These are phyloP conservation scores for Darevskia nairensis DNA, from an alignment of 2,797 vertebrate species.

Conservation along the genomic window DNA sequence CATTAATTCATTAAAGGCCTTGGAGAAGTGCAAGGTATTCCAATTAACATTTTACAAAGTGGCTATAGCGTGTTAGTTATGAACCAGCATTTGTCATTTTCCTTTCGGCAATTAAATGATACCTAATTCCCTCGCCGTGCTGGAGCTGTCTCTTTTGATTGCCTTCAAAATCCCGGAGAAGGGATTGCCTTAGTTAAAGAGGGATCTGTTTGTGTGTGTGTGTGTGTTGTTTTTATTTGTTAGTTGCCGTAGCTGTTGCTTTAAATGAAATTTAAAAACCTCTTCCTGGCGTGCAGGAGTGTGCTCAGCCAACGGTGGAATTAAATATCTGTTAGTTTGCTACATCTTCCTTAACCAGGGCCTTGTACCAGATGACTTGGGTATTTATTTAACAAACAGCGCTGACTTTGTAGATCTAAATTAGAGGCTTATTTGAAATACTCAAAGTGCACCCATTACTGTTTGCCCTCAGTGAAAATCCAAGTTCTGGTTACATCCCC, in stretches of 20 bases:
- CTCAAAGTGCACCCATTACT: constrained; percentile 66
- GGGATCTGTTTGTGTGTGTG: neutral
- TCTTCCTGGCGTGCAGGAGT: constrained; percentile 26
- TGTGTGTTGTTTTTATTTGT: neutral
- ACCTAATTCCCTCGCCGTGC: constrained; percentile 64
- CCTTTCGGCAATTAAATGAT: constrained; percentile 73
- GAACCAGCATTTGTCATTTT: constrained; percentile 76
- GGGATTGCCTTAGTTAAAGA: constrained; percentile 34
- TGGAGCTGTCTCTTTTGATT: constrained; percentile 69
- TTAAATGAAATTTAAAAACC: constrained; percentile 39
- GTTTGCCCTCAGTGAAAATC: constrained; percentile 76
- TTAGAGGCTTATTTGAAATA: constrained; percentile 70
- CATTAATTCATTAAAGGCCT: constrained; percentile 76
- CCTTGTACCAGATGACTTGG: constrained; percentile 66
- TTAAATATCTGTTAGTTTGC: constrained; percentile 62
- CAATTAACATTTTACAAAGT: constrained; percentile 76
- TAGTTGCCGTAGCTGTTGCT: neutral
- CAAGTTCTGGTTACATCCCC: constrained; percentile 71
- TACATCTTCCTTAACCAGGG: constrained; percentile 64
- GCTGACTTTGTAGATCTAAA: constrained; percentile 68
- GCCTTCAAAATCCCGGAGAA: constrained; percentile 60
- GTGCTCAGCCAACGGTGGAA: constrained; percentile 54
- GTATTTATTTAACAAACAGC: constrained; percentile 75
- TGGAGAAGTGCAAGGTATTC: constrained; percentile 68
- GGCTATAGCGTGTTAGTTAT: constrained; percentile 71